Evolutionary conservation across 2,888 invertebrate species (phyloP).

Genomic region (Crematogaster levior): DNA sequence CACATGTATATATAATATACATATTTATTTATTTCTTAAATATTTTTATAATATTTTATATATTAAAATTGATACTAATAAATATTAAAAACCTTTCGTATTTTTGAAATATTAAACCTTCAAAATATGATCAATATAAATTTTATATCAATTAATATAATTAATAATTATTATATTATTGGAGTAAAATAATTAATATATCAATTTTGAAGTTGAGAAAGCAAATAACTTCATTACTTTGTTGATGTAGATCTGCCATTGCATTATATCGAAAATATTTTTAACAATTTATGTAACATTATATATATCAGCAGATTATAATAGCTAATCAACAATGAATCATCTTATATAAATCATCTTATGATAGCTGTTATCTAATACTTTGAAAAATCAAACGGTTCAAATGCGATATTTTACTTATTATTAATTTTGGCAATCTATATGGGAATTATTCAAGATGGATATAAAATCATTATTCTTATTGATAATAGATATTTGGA

Average conservation of each 20-base stretch:
- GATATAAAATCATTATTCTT: not conserved
- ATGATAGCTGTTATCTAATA: constrained; percentile 12
- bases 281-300: not conserved
- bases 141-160: constrained; percentile 12
- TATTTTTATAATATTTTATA: too few relatives aligned
- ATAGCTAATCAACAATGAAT: constrained; percentile 1
- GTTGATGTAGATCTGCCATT: not conserved
- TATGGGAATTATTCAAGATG: not conserved
- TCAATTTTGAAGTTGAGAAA: not conserved
- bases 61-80: not conserved
- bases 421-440: not conserved
- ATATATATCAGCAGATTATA: not conserved
- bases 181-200: constrained; percentile 1
- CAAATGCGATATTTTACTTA: constrained; percentile 24
- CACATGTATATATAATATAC: not conserved
- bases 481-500: constrained; percentile 24
- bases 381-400: not conserved
- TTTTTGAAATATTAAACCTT: not conserved
- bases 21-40: not conserved
- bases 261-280: constrained; percentile 4
- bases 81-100: not conserved
- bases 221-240: not conserved
- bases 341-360: constrained; percentile 28
- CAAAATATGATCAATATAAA: not conserved
- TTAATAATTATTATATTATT: not conserved